Base-by-base conservation (phyloP, 2,797 vertebrate genomes). In the Erethizon dorsatum region DNA sequence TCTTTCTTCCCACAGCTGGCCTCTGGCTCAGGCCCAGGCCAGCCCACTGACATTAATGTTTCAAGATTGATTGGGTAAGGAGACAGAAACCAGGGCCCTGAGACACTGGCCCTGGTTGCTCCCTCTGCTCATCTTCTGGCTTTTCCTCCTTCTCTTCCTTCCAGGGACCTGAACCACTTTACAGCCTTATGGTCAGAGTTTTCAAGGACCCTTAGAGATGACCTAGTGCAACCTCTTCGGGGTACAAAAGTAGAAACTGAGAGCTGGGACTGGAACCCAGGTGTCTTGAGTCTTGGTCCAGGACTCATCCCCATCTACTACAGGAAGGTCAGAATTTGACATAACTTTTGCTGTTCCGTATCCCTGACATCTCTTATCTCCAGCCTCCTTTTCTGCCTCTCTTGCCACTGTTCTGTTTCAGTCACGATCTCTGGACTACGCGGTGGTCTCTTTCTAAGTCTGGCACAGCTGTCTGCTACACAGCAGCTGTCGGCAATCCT, bases 1-100 rank as follows among this genome's bases (percentile, higher is more conserved):
- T 91, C 24, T 93, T 78, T 67, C 93, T 96, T 75, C 56, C 83
- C 1, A 22, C 93, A 91, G 94, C 90, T 96, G 96, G 89, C 85
- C 91, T 79, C 90, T 97, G 96, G 96, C 90, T 69, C 69, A 3
- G 11, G 57, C 89, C 89, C 47, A 77, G 85, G 86, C 83, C 89
- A 63, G 71, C 50, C 87, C 50, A 41, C 73, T 83, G 73, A 91
- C 73, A 79, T 95, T 47, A 87, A 84, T 37, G 78, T 73, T 63
- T 54, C 41, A 88, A 88, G 93, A 96, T 26, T 52, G 71, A 86
- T 95, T 67, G 50, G 24, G 31, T 2, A 1, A 63, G 56, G 59
- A 91, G 88, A 78, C 54, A 50, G 82, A 54, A 54, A 89, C 50
- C n/a, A 31, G 45, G 86, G 54, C 88, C 87, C 59, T 0, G 1